These are phyloP conservation scores for Ctenochaetus hawaiiensis DNA, from an alignment of 2,797 vertebrate genomes.

Conservation along the genomic window DNA sequence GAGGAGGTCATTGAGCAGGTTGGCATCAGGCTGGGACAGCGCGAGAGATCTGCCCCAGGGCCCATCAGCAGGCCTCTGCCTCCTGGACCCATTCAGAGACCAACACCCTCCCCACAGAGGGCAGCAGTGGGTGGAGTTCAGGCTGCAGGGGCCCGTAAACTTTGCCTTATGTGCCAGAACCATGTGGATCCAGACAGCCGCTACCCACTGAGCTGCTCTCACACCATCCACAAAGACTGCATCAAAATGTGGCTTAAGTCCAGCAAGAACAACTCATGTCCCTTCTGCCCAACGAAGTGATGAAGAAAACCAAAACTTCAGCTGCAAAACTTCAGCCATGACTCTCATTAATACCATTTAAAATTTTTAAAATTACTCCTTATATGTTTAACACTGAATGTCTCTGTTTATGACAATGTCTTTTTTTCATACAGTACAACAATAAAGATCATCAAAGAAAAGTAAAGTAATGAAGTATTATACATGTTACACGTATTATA, in stretches of 20 bases:
- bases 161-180: slow-evolving; percentile 95
- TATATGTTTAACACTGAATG: background rate
- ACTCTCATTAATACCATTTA: background rate
- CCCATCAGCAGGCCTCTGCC: slow-evolving; percentile 79
- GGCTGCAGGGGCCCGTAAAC: slow-evolving; percentile 75
- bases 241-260: slow-evolving; percentile 93
- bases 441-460: slow-evolving; percentile 3
- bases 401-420: background rate
- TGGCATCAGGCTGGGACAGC: slow-evolving; percentile 82
- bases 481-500: too few relatives aligned
- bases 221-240: slow-evolving; percentile 93
- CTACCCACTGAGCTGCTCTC: slow-evolving; percentile 90
- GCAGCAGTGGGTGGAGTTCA: slow-evolving; percentile 57
- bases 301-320: background rate
- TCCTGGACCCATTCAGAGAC: slow-evolving; percentile 72
- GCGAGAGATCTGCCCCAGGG: slow-evolving; percentile 73
- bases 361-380: background rate
- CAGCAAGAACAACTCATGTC: slow-evolving; percentile 92
- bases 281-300: slow-evolving; percentile 89
- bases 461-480: background rate
- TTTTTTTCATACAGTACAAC: background rate
- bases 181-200: slow-evolving; percentile 87
- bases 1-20: slow-evolving; percentile 91
- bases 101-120: slow-evolving; percentile 80
- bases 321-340: too few relatives aligned